Evolutionary conservation across 2,113 vertebrate genomes (phyloP), one percentile per base, ranked within the genome.

Genomic region (Chitala chitala): DNA sequence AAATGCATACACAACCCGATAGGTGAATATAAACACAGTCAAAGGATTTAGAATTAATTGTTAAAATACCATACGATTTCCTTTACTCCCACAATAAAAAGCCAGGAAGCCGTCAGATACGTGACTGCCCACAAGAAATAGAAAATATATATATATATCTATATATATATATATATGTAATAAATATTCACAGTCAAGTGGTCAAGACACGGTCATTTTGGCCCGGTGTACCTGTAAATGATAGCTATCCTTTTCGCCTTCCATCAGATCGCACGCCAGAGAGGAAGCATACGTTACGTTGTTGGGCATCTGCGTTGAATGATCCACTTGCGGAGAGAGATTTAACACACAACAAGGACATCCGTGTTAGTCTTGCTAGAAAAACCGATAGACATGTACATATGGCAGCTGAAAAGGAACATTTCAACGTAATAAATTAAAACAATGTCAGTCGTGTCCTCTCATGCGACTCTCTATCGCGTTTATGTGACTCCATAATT

Each of bases 401-500:
- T 54, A 31, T 36, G 17, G n/a, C 29, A 31, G 8, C 3, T 24
- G 31, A 63, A 63, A 61, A 48, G 36, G 65, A 50, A 12, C 9
- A 53, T 42, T 9, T n/a, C n/a, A n/a, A n/a, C n/a, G n/a, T 24
- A 24, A 54, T 46, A n/a, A 50, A 51, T 73, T 76, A 71, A 50
- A 72, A 59, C 5, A 53, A 71, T 77, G 83, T 85, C 84, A 87
- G 77, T 82, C 82, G 33, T 81, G 81, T 79, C 81, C 82, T 79
- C 83, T 87, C 81, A 83, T 82, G 73, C 64, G 74, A 61, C 73
- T 79, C 75, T 75, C 75, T 81, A 81, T 84, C 80, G 80, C 83
- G 69, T 83, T 85, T 81, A 80, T 81, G 81, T 76, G 83, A 79
- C 84, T 89, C 87, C 85, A 89, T 88, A 81, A 85, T 84, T 83